A percentile compares a stretch with the other conserved stretches of the same genome.
Evolutionary conservation across 2,888 invertebrate genomes (phyloP).

Genomic region (Meghimatium bilineatum): DNA sequence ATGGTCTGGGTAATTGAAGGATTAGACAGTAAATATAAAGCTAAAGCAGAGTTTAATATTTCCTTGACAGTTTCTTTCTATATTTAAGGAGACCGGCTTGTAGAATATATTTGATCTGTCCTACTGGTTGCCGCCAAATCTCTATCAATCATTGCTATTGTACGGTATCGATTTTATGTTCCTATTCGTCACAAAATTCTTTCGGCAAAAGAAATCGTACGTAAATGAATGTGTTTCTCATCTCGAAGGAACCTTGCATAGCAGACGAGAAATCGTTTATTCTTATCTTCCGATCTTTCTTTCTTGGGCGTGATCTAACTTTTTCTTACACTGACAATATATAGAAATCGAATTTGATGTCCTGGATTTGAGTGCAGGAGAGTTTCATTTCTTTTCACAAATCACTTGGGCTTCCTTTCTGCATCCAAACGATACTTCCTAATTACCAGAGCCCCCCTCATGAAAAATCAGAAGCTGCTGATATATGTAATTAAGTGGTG

Average conservation of each 20-base stretch:
- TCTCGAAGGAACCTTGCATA: background rate
- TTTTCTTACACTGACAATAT: conserved; percentile 5
- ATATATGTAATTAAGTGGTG: background rate
- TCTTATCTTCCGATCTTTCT: background rate
- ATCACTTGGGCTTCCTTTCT: background rate
- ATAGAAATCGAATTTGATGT: conserved; percentile 34
- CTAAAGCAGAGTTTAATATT: background rate
- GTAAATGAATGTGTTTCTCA: conserved; percentile 36
- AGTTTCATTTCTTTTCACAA: conserved; percentile 5
- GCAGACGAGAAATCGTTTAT: conserved; percentile 38
- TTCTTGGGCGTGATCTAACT: conserved; percentile 1
- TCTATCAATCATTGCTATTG: conserved; percentile 41
- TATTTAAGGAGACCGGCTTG: conserved; percentile 4
- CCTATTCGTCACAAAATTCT: conserved; percentile 25
- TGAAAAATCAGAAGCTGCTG: conserved; percentile 5
- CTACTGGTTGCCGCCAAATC: conserved; percentile 21
- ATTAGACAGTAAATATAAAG: background rate
- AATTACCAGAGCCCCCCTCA: conserved; percentile 7
- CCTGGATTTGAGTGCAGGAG: conserved; percentile 24
- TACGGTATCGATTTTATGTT: conserved; percentile 32
- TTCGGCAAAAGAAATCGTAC: conserved; percentile 14
- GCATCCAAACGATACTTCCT: conserved; percentile 8
- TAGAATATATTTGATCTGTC: conserved; percentile 27
- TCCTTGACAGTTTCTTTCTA: background rate
- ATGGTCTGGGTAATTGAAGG: background rate